Evolutionary conservation across 2,797 vertebrate genomes (phyloP).

Genomic region (Aselliscus stoliczkanus): DNA sequence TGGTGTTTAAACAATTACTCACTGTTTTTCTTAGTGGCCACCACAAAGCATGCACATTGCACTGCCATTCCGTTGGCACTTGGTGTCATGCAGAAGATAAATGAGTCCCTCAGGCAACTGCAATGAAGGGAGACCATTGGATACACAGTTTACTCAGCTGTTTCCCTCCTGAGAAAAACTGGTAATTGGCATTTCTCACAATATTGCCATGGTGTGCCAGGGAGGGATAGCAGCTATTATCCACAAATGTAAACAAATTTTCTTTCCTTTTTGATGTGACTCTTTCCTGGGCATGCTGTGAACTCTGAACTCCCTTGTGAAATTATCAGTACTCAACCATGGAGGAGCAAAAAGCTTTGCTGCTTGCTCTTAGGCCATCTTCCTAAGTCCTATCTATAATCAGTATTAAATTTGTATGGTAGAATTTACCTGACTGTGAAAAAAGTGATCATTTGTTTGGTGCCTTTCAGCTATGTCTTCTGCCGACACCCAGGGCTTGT

Average conservation of each 20-base stretch:
- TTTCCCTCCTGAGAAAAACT: neutral
- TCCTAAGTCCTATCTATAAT: neutral
- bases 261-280: neutral
- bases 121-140: neutral
- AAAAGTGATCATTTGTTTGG: neutral
- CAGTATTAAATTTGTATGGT: neutral
- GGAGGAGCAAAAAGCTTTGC: neutral
- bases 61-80: no score
- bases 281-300: neutral
- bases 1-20: no score
- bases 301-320: no score
- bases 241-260: neutral
- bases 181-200: neutral
- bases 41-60: no score
- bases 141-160: neutral
- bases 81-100: no score
- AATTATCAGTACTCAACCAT: no score
- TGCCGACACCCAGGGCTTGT: neutral
- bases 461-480: slow-evolving; percentile 13
- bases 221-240: neutral
- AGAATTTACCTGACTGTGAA: neutral
- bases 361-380: neutral
- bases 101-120: no score
- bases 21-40: no score
- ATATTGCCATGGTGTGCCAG: neutral